Conservation (phyloP, 2,888 invertebrate species). For the Hypercompe scribonia region DNA sequence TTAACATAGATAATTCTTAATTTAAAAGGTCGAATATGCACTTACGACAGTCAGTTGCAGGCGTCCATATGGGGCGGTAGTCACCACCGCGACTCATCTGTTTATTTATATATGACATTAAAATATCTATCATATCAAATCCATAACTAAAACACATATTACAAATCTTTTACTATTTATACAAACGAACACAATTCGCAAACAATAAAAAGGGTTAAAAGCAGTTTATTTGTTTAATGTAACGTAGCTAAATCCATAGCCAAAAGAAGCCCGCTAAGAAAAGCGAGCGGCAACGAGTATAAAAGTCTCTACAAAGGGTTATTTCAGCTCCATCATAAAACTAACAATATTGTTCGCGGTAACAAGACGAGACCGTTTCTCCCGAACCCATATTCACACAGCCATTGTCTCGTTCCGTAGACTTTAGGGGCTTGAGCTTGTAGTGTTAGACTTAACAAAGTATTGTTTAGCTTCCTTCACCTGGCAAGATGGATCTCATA, state of each 20-base stretch:
- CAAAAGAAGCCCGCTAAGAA: constrained; percentile 36
- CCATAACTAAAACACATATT: neutral
- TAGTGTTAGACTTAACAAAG: constrained; percentile 74
- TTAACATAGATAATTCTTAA: no score
- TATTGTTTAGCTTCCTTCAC: constrained; percentile 85
- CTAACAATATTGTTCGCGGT: constrained; percentile 84
- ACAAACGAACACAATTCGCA: neutral
- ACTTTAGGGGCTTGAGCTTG: constrained; percentile 79
- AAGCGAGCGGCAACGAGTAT: constrained; percentile 50
- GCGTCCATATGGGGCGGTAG: no score
- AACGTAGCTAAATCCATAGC: constrained; percentile 27
- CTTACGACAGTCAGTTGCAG: no score
- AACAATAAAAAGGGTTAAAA: constrained; percentile 18
- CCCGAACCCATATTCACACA: constrained; percentile 79
- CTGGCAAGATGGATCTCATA: constrained; percentile 80
- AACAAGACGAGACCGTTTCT: constrained; percentile 83
- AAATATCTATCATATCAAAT: neutral
- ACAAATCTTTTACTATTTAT: neutral
- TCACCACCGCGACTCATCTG: no score
- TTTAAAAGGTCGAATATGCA: no score
- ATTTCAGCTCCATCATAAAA: constrained; percentile 80
- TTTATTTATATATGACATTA: neutral
- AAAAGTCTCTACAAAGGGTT: constrained; percentile 75
- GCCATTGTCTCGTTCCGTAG: constrained; percentile 81
- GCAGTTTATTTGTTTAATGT: constrained; percentile 35